Evolutionary conservation across 1,140 invertebrate species (phyloP).

Genomic region (Pogonus chalceus): DNA sequence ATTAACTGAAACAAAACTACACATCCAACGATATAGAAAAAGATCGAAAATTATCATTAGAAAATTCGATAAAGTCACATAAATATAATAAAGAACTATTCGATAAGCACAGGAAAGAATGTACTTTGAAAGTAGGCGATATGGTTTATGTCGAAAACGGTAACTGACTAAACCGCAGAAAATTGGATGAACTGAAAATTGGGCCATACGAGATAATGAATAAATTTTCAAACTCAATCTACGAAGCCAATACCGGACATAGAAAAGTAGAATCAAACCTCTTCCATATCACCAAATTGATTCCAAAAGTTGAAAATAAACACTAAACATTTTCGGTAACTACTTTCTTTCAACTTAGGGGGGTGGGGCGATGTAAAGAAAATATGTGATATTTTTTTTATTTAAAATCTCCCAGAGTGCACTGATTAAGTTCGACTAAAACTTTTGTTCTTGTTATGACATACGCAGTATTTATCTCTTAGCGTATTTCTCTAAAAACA

Average conservation of each 20-base stretch:
- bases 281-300: conserved; percentile 21
- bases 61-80: conserved; percentile 21
- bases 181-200: conserved; percentile 22
- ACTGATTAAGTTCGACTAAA: too few relatives aligned
- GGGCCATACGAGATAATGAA: conserved; percentile 20
- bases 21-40: conserved; percentile 13
- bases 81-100: conserved; percentile 22
- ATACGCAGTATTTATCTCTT: too few relatives aligned
- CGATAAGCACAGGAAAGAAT: conserved; percentile 18
- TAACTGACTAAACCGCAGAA: conserved; percentile 20
- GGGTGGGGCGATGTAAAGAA: too few relatives aligned
- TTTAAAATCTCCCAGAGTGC: too few relatives aligned
- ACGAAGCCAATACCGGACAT: conserved; percentile 18
- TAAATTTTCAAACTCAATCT: conserved; percentile 23
- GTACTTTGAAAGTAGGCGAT: conserved; percentile 17
- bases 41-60: conserved; percentile 18
- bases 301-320: conserved; percentile 13
- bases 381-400: too few relatives aligned
- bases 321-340: conserved; percentile 12
- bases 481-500: too few relatives aligned
- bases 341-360: too few relatives aligned
- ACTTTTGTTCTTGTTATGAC: too few relatives aligned
- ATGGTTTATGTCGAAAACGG: conserved; percentile 24
- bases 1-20: conserved; percentile 21
- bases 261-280: conserved; percentile 19